Percentiles rank a stretch among this genome's conserved stretches.
These are phyloP conservation scores for Siderastrea radians DNA, from an alignment of 92 coral and sea anemone species.

Conservation along the genomic window DNA sequence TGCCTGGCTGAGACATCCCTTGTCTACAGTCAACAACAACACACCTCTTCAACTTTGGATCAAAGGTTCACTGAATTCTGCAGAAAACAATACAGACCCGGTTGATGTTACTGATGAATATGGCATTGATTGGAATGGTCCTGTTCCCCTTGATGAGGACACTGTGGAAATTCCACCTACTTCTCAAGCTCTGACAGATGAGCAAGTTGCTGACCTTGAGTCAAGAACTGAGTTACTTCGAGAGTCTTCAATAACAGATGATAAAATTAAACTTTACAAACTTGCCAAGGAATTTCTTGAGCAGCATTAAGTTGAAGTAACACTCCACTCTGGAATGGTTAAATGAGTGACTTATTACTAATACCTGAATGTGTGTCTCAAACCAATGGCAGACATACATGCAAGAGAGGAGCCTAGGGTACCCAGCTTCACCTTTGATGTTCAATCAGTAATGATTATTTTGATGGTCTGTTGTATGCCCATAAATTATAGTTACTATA, in stretches of 20 bases:
- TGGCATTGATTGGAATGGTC: constrained; percentile 67
- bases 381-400: not conserved
- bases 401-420: no score
- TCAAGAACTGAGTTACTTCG: constrained; percentile 33
- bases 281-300: constrained; percentile 60
- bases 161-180: constrained; percentile 65
- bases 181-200: constrained; percentile 44
- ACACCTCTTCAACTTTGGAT: constrained; percentile 64
- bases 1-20: constrained; percentile 50
- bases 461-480: no score
- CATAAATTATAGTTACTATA: no score
- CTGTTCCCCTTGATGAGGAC: constrained; percentile 59
- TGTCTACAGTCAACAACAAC: constrained; percentile 50
- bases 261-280: constrained; percentile 62
- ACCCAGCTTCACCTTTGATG: no score
- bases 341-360: constrained; percentile 8
- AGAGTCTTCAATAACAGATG: constrained; percentile 58
- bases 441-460: no score
- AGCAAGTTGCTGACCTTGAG: constrained; percentile 43
- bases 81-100: constrained; percentile 62
- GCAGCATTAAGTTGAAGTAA: constrained; percentile 7
- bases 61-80: constrained; percentile 63
- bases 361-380: constrained; percentile 5
- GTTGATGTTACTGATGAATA: constrained; percentile 47
- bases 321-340: no score